Evolutionary conservation across 2,113 vertebrate species (phyloP).

Genomic region (Gavialis gangeticus): DNA sequence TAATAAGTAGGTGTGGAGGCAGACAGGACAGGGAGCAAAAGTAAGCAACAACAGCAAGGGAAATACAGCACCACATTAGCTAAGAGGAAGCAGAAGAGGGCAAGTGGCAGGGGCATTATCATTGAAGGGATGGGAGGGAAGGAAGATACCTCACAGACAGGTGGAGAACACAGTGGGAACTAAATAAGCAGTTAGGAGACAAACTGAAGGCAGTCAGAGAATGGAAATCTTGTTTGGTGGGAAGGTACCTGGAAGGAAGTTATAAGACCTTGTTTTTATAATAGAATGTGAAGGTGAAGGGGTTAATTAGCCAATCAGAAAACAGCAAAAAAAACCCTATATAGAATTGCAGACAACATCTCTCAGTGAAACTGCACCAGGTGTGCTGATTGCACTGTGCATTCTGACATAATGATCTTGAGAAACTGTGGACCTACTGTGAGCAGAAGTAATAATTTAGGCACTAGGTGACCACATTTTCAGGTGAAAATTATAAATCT

Average conservation of each 20-base stretch:
- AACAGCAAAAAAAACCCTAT: neutral
- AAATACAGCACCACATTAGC: neutral
- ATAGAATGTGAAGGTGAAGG: neutral
- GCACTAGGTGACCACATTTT: neutral
- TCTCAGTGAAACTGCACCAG: neutral
- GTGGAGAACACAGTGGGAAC: conserved; percentile 2
- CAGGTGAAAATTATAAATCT: neutral
- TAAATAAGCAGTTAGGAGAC: neutral
- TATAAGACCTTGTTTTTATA: conserved; percentile 25
- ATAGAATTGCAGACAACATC: neutral
- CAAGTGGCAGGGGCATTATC: neutral
- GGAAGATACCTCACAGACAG: neutral
- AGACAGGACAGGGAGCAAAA: neutral
- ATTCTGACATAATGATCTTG: neutral
- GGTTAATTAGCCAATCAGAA: conserved; percentile 5
- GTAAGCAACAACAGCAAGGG: neutral
- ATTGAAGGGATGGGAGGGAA: neutral
- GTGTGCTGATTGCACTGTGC: neutral
- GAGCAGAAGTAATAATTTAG: neutral
- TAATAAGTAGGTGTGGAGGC: neutral
- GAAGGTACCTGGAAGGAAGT: neutral
- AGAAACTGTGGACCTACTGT: neutral
- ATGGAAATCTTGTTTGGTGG: neutral
- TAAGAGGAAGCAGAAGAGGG: neutral
- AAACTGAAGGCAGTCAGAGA: neutral